Evolutionary conservation across 2,113 vertebrate species (phyloP).

Genomic region (Excalfactoria chinensis): DNA sequence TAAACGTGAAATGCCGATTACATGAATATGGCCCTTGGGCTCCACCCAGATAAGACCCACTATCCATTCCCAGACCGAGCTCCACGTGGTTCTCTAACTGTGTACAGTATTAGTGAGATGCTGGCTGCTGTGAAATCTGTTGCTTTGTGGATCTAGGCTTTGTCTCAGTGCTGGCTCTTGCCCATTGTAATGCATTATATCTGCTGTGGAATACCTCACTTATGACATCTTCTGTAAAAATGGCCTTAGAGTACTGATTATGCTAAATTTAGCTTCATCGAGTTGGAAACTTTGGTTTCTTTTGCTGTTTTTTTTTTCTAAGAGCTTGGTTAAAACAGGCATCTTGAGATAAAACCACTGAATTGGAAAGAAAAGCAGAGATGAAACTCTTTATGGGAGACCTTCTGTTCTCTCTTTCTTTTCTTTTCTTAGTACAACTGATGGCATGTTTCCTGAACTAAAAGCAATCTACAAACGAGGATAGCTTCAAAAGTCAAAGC

Average conservation of each 20-base stretch:
- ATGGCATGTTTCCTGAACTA: neutral
- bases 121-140: neutral
- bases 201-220: neutral
- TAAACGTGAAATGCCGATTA: neutral
- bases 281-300: neutral
- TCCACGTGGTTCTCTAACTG: neutral
- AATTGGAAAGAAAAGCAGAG: neutral
- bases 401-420: neutral
- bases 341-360: neutral
- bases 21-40: neutral
- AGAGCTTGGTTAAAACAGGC: neutral
- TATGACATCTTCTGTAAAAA: neutral
- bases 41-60: neutral
- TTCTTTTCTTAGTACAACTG: neutral
- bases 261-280: neutral
- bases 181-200: neutral
- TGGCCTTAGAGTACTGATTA: neutral
- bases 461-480: neutral
- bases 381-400: neutral
- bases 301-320: neutral
- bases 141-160: neutral
- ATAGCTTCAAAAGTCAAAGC: neutral
- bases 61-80: neutral
- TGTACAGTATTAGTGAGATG: neutral
- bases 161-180: neutral